A percentile compares a stretch with the other conserved stretches of the same genome.
Conservation (phyloP, 1,140 invertebrate genomes). For the Drosophila teissieri region DNA sequence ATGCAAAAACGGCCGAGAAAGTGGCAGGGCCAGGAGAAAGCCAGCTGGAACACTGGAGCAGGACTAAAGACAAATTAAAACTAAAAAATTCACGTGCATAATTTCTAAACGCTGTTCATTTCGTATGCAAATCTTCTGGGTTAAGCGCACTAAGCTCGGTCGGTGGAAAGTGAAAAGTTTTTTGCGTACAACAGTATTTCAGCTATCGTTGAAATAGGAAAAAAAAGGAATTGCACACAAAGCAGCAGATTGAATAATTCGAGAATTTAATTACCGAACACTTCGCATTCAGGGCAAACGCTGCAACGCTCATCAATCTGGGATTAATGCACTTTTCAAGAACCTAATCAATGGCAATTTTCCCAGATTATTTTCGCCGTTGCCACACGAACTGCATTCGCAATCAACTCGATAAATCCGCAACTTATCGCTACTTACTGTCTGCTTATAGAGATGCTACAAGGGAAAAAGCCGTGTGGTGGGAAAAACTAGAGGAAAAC, state of each 20-base stretch:
- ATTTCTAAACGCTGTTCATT: constrained; percentile 73
- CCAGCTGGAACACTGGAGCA: constrained; percentile 23
- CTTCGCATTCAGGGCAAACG: not conserved
- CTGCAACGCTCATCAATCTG: not conserved
- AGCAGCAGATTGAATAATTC: not conserved
- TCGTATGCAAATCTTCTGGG: constrained; percentile 71
- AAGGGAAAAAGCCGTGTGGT: not conserved
- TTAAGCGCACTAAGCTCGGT: constrained; percentile 20
- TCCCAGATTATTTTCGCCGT: constrained; percentile 13
- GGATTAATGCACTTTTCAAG: constrained; percentile 39
- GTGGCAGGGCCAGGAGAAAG: constrained; percentile 10
- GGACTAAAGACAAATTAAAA: constrained; percentile 72
- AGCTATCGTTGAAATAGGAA: not conserved
- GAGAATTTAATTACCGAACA: constrained; percentile 19
- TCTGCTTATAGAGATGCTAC: constrained; percentile 11
- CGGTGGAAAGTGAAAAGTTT: constrained; percentile 13
- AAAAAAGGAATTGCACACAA: no score
- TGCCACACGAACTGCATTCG: constrained; percentile 25
- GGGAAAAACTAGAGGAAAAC: constrained; percentile 29
- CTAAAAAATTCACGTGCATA: constrained; percentile 78
- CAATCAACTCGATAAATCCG: constrained; percentile 57
- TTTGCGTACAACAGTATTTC: not conserved
- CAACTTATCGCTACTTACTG: constrained; percentile 60
- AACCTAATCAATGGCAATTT: constrained; percentile 12
- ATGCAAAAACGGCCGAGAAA: constrained; percentile 58